A percentile compares a stretch with the other conserved stretches of the same genome.
Evolutionary conservation across 2,888 invertebrate genomes (phyloP).

Genomic region (Cheiracanthium punctorium): DNA sequence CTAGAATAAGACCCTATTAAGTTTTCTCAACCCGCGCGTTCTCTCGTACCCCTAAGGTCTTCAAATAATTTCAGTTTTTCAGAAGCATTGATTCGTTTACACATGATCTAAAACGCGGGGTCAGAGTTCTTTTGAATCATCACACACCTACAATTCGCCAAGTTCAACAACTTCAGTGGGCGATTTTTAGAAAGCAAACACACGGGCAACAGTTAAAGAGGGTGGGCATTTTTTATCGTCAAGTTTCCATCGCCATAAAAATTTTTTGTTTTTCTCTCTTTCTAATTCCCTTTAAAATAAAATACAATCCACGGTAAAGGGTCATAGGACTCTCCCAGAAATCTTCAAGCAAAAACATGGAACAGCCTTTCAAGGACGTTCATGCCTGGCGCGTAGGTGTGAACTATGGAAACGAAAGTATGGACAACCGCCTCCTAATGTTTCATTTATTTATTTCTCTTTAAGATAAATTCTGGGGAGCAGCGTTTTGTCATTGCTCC

Average conservation of each 20-base stretch:
- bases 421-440: too few relatives aligned
- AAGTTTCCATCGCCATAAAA: too few relatives aligned
- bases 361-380: background rate
- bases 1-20: too few relatives aligned
- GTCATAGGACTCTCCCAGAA: background rate
- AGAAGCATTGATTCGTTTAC: too few relatives aligned
- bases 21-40: too few relatives aligned
- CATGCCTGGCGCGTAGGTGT: background rate
- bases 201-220: background rate
- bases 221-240: background rate
- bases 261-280: too few relatives aligned
- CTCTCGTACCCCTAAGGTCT: too few relatives aligned
- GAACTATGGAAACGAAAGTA: too few relatives aligned
- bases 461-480: too few relatives aligned
- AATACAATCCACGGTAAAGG: background rate
- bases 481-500: too few relatives aligned
- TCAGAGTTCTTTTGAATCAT: slow-evolving; percentile 45
- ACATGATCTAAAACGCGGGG: slow-evolving; percentile 31
- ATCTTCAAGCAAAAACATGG: background rate
- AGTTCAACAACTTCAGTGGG: slow-evolving; percentile 54
- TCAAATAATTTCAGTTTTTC: too few relatives aligned
- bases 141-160: slow-evolving; percentile 31
- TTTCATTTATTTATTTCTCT: too few relatives aligned
- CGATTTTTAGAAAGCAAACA: background rate
- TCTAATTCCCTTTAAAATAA: background rate